Percentiles rank a stretch among this genome's conserved stretches.
Conservation (phyloP, 2,888 invertebrate species). For the Calliphora vomitoria region DNA sequence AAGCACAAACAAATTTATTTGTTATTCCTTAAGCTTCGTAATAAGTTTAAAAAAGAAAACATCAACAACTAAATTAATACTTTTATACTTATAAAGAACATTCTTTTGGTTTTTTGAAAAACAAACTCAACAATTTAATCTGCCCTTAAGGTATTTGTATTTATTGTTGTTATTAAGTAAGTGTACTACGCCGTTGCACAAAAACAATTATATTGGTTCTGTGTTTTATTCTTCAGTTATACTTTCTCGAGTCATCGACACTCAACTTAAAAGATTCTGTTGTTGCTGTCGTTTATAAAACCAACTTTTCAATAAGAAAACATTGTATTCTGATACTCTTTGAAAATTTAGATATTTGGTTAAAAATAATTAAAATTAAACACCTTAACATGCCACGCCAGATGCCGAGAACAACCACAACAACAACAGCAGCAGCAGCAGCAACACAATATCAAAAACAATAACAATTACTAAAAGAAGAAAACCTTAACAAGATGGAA, state of each 20-base stretch:
- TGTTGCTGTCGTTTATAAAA: constrained; percentile 18
- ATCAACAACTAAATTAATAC: neutral
- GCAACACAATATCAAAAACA: constrained; percentile 45
- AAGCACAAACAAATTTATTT: constrained; percentile 7
- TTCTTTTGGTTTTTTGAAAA: constrained; percentile 37
- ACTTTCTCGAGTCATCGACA: constrained; percentile 54
- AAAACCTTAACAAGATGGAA: constrained; percentile 9
- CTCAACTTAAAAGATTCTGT: constrained; percentile 43
- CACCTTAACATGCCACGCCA: constrained; percentile 53
- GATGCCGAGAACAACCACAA: constrained; percentile 24
- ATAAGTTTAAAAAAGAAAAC: constrained; percentile 7
- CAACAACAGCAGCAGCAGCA: constrained; percentile 3
- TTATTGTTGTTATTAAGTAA: constrained; percentile 25
- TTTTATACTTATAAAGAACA: constrained; percentile 38
- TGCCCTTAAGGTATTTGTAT: constrained; percentile 58
- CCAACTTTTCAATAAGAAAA: constrained; percentile 26
- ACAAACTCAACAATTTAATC: constrained; percentile 58
- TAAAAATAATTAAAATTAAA: constrained; percentile 68
- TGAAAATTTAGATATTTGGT: constrained; percentile 44
- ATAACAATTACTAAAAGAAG: constrained; percentile 51
- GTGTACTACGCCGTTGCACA: constrained; percentile 29
- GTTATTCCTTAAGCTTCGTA: constrained; percentile 5
- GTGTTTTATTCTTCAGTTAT: neutral
- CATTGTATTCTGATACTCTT: neutral
- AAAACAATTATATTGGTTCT: constrained; percentile 44